These are phyloP conservation scores for Bursaphelenchus okinawaensis DNA, from an alignment of 2,888 invertebrate genomes.

Conservation along the genomic window DNA sequence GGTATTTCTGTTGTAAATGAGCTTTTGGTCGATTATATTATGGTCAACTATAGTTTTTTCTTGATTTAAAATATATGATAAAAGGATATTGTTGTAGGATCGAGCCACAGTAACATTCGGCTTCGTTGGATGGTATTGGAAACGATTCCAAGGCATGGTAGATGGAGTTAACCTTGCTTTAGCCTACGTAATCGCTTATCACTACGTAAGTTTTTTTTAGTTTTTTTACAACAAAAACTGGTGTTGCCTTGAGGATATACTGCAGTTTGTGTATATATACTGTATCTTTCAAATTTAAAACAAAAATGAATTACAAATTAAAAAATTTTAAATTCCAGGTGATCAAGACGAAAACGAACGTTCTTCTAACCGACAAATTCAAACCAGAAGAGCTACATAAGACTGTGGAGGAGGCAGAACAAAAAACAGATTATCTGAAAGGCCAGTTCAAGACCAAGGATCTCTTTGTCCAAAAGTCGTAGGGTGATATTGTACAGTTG, in stretches of 20 bases:
- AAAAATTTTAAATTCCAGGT: conserved; percentile 19
- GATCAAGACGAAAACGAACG: conserved; percentile 33
- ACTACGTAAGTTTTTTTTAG: conserved; percentile 13
- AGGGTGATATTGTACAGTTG: too few species aligned
- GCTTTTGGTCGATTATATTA: too few species aligned
- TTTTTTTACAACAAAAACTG: not conserved
- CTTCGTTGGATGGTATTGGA: conserved; percentile 56
- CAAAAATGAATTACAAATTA: not conserved
- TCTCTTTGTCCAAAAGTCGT: not conserved
- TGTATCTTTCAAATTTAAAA: too few species aligned
- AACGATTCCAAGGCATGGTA: conserved; percentile 53
- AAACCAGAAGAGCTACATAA: conserved; percentile 31
- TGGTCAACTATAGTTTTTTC: too few species aligned
- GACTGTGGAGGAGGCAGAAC: conserved; percentile 30
- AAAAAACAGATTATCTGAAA: not conserved
- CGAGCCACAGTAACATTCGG: conserved; percentile 42
- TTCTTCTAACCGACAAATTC: conserved; percentile 38
- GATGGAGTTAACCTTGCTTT: conserved; percentile 49
- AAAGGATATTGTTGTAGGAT: conserved; percentile 33
- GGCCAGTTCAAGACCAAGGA: not conserved
- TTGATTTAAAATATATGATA: not conserved
- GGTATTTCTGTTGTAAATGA: too few species aligned
- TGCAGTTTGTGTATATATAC: conserved; percentile 2
- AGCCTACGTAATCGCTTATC: conserved; percentile 7
- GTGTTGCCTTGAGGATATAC: not conserved